These are phyloP conservation scores for Nasonia giraulti DNA, from an alignment of 1,140 invertebrate genomes.

Conservation along the genomic window DNA sequence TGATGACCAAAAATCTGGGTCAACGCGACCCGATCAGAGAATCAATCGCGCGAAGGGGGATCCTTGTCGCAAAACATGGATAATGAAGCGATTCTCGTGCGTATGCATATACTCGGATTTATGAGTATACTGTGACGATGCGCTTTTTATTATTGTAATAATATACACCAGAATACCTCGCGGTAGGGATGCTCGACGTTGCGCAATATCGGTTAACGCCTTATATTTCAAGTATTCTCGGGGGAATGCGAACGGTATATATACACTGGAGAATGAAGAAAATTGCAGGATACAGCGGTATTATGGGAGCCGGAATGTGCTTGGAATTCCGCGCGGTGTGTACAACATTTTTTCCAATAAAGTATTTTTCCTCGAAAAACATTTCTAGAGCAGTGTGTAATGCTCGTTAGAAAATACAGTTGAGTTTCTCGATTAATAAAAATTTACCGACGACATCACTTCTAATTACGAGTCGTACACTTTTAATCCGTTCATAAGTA, in stretches of 20 bases:
- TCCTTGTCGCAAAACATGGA: not conserved
- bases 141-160: too few relatives aligned
- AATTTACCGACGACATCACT: too few relatives aligned
- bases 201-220: not conserved
- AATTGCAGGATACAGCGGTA: slow-evolving; percentile 5
- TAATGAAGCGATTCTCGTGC: not conserved
- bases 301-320: slow-evolving; percentile 7
- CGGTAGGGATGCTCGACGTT: not conserved
- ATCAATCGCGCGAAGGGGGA: not conserved
- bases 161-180: not conserved
- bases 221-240: not conserved
- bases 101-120: too few relatives aligned
- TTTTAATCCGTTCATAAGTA: too few relatives aligned
- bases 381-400: not conserved
- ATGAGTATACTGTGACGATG: too few relatives aligned
- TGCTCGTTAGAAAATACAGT: not conserved
- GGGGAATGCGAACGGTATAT: not conserved
- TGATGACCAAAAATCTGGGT: not conserved
- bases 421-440: too few relatives aligned
- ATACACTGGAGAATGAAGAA: slow-evolving; percentile 13
- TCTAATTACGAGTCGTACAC: too few relatives aligned
- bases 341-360: slow-evolving; percentile 37
- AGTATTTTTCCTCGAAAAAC: not conserved
- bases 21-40: not conserved
- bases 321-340: slow-evolving; percentile 10